A percentile compares a stretch with the other conserved stretches of the same genome.
phyloP scores from a whole-genome alignment of 1,140 invertebrate species.

The Apis laboriosa region DNA sequence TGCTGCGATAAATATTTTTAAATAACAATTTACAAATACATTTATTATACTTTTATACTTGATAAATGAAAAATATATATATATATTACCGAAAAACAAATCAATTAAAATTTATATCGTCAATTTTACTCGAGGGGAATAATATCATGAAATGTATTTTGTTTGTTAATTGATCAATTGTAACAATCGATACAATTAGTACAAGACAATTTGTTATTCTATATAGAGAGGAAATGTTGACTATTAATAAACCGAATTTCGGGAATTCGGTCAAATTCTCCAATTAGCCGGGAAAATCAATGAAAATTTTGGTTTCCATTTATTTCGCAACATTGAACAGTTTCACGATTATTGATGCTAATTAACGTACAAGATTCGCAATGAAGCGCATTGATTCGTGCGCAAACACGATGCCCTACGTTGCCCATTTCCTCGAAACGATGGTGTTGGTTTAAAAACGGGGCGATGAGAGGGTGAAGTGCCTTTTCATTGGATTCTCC shows the following conservation, averaged over 20 bases:
- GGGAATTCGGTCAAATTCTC: not conserved
- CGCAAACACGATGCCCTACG: not conserved
- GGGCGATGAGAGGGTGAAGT: not conserved
- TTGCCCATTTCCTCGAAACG: not conserved
- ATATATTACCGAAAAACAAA: not conserved
- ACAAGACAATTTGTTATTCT: not conserved
- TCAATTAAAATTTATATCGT: not conserved
- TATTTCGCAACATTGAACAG: not conserved
- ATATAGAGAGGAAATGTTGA: not conserved
- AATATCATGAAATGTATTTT: no score
- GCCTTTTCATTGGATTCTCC: conserved; percentile 21
- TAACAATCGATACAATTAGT: not conserved
- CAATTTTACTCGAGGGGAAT: not conserved
- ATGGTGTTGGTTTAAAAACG: conserved; percentile 25
- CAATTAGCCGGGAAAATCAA: not conserved
- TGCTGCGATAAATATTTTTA: no score
- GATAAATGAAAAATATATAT: no score
- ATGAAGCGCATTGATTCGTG: not conserved
- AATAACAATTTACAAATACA: no score
- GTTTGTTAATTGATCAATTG: not conserved
- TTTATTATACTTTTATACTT: no score
- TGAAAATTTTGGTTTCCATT: conserved; percentile 2
- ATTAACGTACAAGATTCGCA: not conserved
- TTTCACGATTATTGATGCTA: not conserved
- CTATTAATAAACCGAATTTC: not conserved